These are phyloP conservation scores for Anthopleura sola DNA, from an alignment of 64 coral and sea anemone species.

Conservation along the genomic window DNA sequence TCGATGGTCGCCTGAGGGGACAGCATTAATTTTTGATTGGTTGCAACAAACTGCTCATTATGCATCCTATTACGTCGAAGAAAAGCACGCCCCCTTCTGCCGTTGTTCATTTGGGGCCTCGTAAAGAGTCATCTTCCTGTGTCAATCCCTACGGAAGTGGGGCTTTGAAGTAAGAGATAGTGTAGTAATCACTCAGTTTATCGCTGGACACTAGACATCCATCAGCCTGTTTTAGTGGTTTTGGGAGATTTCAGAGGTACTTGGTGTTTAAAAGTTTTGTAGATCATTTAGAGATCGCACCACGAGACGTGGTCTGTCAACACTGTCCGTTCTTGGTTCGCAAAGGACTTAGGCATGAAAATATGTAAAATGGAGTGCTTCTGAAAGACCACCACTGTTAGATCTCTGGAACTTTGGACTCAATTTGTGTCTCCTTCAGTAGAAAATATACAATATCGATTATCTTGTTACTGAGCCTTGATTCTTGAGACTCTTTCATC, in stretches of 20 bases:
- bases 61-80: not conserved
- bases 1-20: not conserved
- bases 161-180: constrained; percentile 2
- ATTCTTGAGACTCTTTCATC: not conserved
- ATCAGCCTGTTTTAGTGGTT: constrained; percentile 15
- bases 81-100: not conserved
- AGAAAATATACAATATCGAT: not conserved
- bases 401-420: not conserved
- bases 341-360: constrained; percentile 13
- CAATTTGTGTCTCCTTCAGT: not conserved
- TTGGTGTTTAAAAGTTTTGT: constrained; percentile 12
- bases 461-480: not conserved
- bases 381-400: not conserved
- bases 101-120: constrained; percentile 3
- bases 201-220: constrained; percentile 13
- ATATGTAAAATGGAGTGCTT: constrained; percentile 8
- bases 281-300: not conserved
- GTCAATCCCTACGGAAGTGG: constrained; percentile 14
- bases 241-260: not conserved
- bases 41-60: not conserved
- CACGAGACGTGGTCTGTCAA: constrained; percentile 1
- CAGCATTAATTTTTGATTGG: not conserved
- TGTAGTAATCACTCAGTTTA: not conserved
- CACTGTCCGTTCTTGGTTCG: not conserved
- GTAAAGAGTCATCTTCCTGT: constrained; percentile 15